Conservation (phyloP, 2,113 vertebrate genomes). For the Cottus gobio region DNA sequence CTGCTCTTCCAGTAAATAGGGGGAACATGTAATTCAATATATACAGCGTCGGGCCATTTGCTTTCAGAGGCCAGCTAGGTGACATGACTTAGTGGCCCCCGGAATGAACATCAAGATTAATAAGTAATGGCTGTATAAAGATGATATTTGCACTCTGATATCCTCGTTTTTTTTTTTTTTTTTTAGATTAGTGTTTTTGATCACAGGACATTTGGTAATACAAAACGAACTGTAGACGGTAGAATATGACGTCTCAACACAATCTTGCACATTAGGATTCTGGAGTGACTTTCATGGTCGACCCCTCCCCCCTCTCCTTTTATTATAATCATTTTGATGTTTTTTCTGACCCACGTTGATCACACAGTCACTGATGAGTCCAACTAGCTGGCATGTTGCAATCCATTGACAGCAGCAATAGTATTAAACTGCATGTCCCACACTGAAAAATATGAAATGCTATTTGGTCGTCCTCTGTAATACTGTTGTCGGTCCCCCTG, state of each 20-base stretch:
- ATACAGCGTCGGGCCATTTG: conserved; percentile 69
- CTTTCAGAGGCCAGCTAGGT: conserved; percentile 83
- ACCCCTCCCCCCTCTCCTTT: not conserved
- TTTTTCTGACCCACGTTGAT: conserved; percentile 15
- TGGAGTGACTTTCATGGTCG: conserved; percentile 1
- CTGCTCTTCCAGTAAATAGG: conserved; percentile 84
- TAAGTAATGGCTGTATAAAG: conserved; percentile 84
- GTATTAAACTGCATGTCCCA: conserved; percentile 62
- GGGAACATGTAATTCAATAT: conserved; percentile 82
- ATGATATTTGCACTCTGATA: conserved; percentile 81
- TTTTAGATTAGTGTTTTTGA: conserved; percentile 75
- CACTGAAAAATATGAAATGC: conserved; percentile 71
- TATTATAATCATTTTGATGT: conserved; percentile 14
- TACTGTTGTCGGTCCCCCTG: conserved; percentile 76
- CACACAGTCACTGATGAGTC: conserved; percentile 30
- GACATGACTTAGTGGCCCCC: conserved; percentile 80
- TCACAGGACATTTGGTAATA: conserved; percentile 71
- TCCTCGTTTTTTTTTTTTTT: conserved; percentile 58
- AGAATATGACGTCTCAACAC: conserved; percentile 48
- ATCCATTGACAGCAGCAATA: conserved; percentile 70
- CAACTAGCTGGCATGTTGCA: conserved; percentile 59
- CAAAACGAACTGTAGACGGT: conserved; percentile 52
- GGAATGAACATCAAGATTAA: conserved; percentile 83
- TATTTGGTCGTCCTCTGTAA: conserved; percentile 76
- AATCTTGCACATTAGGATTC: conserved; percentile 23